Percentiles rank a stretch among this genome's conserved stretches.
Evolutionary conservation across 2,113 vertebrate genomes (phyloP).

Genomic region (Silurus meridionalis): DNA sequence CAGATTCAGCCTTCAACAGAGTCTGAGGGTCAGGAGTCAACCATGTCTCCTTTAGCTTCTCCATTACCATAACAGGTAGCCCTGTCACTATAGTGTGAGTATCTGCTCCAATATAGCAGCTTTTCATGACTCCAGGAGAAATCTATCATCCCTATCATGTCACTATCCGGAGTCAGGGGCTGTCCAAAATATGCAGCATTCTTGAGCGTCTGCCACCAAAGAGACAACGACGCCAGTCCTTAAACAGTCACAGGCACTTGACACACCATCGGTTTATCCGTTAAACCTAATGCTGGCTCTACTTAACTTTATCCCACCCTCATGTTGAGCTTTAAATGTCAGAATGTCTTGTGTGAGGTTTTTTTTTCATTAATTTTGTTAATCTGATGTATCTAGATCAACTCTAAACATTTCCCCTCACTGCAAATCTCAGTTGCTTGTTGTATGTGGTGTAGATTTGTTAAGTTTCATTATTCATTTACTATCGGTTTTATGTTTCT

Average conservation of each 20-base stretch:
- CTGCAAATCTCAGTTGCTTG: constrained; percentile 35
- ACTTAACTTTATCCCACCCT: neutral
- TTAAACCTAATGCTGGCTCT: neutral
- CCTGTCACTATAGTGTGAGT: constrained; percentile 87
- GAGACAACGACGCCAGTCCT: neutral
- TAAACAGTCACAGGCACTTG: constrained; percentile 27
- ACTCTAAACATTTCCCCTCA: constrained; percentile 18
- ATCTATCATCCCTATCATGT: neutral
- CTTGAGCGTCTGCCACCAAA: constrained; percentile 16
- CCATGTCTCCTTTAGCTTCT: constrained; percentile 72
- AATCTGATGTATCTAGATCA: neutral
- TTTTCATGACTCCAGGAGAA: neutral
- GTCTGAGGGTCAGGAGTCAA: constrained; percentile 76
- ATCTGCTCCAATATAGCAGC: neutral
- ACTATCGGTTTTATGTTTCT: constrained; percentile 32
- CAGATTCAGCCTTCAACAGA: constrained; percentile 80
- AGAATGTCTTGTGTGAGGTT: constrained; percentile 15
- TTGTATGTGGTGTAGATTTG: neutral
- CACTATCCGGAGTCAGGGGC: constrained; percentile 3
- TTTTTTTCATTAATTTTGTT: constrained; percentile 27
- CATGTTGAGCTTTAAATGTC: constrained; percentile 4
- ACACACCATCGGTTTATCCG: neutral
- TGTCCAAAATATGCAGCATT: constrained; percentile 32
- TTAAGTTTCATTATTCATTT: constrained; percentile 40
- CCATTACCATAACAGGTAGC: constrained; percentile 70